Conservation (phyloP, 2,113 vertebrate genomes). For the cat (Felis catus) region F.catus_Fca126_mat1.0 CM031416.1:136197501-136198000, state of each 20-base stretch:
- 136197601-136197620: background rate
- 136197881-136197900: background rate
- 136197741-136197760: background rate
- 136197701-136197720: background rate
- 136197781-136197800: background rate
- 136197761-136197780: background rate
- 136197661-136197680: background rate
- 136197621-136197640: background rate
- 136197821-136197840: background rate
- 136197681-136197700: background rate
- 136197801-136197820: slow-evolving; percentile 20
- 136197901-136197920: background rate
- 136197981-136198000: slow-evolving; percentile 13
- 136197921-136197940: background rate
- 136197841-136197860: background rate
- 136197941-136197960: background rate
- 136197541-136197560: background rate
- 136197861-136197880: slow-evolving; percentile 33
- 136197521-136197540: background rate
- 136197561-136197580: background rate
- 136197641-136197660: background rate
- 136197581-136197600: background rate
- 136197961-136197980: background rate
- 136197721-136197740: background rate
- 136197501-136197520: background rate